A percentile compares a stretch with the other conserved stretches of the same genome.
phyloP scores from a whole-genome alignment of 2,113 vertebrate genomes.

The Hepsetus odoe region DNA sequence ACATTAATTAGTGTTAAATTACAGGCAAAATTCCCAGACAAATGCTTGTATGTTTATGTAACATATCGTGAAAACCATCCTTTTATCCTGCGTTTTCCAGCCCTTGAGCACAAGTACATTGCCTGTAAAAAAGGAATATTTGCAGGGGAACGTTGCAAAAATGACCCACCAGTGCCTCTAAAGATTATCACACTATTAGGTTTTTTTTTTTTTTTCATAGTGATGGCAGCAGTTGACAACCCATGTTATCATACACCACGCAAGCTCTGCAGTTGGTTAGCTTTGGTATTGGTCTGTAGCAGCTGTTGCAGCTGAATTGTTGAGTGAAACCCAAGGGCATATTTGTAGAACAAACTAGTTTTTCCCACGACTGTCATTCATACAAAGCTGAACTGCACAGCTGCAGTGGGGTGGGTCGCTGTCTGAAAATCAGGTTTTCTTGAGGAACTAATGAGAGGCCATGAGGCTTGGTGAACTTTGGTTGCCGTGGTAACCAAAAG shows the following conservation, averaged over 20 bases:
- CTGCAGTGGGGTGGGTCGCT: background rate
- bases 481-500: background rate
- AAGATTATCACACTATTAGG: background rate
- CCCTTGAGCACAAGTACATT: background rate
- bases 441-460: background rate
- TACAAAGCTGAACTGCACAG: slow-evolving; percentile 7
- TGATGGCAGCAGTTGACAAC: background rate
- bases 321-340: background rate
- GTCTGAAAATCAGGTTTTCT: background rate
- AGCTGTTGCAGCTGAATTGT: slow-evolving; percentile 12
- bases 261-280: background rate
- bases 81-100: too few relatives aligned
- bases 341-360: background rate
- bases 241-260: background rate
- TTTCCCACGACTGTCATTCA: slow-evolving; percentile 15
- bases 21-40: too few relatives aligned
- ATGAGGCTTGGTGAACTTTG: slow-evolving; percentile 6
- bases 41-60: too few relatives aligned
- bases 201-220: background rate
- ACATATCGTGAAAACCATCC: too few relatives aligned
- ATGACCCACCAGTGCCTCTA: background rate
- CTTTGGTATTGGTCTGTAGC: slow-evolving; percentile 2
- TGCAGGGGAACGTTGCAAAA: background rate
- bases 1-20: too few relatives aligned
- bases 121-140: background rate